Percentiles rank a stretch among this genome's conserved stretches.
Conservation (phyloP, 2,888 invertebrate genomes). For the Lathronympha strigana region DNA sequence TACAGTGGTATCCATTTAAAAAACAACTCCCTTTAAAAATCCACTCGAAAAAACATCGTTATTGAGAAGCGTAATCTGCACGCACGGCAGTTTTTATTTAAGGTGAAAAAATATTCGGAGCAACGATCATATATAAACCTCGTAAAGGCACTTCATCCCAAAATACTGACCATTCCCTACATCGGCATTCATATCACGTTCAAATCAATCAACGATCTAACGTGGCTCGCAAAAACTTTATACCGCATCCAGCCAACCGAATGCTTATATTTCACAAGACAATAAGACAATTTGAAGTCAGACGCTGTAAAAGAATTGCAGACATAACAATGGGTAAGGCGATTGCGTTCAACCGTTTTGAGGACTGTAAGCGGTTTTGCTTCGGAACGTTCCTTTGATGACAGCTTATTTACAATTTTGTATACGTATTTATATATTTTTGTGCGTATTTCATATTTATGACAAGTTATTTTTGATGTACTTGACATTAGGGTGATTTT, state of each 20-base stretch:
- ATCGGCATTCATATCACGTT: constrained; percentile 33
- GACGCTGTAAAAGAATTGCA: constrained; percentile 17
- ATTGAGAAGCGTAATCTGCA: too few species aligned
- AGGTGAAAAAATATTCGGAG: not conserved
- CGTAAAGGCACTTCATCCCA: constrained; percentile 17
- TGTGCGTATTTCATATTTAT: not conserved
- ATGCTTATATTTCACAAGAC: constrained; percentile 17
- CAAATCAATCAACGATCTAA: constrained; percentile 32
- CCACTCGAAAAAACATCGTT: too few species aligned
- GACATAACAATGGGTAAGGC: constrained; percentile 24
- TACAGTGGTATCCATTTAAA: too few species aligned
- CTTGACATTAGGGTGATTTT: too few species aligned
- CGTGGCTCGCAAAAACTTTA: constrained; percentile 26
- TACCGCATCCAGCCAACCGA: constrained; percentile 4
- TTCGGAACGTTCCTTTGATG: not conserved
- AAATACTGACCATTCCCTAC: constrained; percentile 18
- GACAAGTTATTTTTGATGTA: too few species aligned
- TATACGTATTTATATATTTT: not conserved
- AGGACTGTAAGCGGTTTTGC: not conserved
- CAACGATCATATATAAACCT: constrained; percentile 20
- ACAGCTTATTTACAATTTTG: not conserved
- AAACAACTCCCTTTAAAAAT: too few species aligned
- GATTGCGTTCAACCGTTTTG: constrained; percentile 9
- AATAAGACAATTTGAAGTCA: constrained; percentile 32
- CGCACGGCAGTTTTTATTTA: not conserved